These are phyloP conservation scores for Euplagia quadripunctaria DNA, from an alignment of 2,888 invertebrate species.

Conservation along the genomic window DNA sequence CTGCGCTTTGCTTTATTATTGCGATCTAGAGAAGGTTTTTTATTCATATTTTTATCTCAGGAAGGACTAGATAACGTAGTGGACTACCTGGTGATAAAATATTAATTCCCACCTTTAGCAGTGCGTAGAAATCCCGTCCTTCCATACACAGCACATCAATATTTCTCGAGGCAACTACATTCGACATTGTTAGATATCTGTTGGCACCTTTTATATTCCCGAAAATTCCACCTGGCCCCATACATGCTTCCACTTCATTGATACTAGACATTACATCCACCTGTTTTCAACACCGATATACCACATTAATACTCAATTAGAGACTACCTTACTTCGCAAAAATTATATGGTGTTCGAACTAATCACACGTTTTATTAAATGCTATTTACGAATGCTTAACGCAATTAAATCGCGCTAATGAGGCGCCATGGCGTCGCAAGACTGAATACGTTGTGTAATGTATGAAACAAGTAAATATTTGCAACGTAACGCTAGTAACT, in stretches of 20 bases:
- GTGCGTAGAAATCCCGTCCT: constrained; percentile 79
- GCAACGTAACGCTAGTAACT: neutral
- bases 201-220: constrained; percentile 80
- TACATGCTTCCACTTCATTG: constrained; percentile 82
- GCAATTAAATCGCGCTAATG: constrained; percentile 5
- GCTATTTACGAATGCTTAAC: neutral
- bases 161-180: constrained; percentile 80
- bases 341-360: neutral
- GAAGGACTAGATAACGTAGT: neutral
- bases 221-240: constrained; percentile 85
- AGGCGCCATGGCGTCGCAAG: constrained; percentile 6
- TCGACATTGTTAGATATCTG: constrained; percentile 78
- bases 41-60: neutral
- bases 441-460: constrained; percentile 1
- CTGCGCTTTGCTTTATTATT: neutral
- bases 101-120: constrained; percentile 72
- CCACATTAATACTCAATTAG: neutral
- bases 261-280: constrained; percentile 77
- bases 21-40: neutral
- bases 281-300: constrained; percentile 48
- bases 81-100: neutral
- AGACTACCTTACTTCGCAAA: neutral
- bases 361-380: constrained; percentile 7
- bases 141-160: constrained; percentile 81
- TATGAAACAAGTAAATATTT: constrained; percentile 2